Evolutionary conservation across 1,140 invertebrate species (phyloP), one percentile per base, ranked within the genome.

Genomic region (Macrosteles quadrilineatus): DNA sequence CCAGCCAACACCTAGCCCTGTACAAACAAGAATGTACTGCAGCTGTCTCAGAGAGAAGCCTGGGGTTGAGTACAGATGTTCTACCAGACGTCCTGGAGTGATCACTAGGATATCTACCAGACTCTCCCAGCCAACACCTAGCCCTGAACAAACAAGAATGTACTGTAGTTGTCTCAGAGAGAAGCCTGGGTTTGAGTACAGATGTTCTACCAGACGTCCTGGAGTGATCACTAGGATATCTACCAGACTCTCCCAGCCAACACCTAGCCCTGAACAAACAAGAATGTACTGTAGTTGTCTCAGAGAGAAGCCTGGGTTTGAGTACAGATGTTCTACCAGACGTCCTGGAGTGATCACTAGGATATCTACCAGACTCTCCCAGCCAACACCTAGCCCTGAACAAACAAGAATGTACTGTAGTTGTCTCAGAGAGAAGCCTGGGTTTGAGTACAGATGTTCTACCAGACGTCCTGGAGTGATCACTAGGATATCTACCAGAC

Each of bases 221-320:
- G 96, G 94, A 31, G 97, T 99, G 25, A 94, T 93, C 0, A 99
- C 88, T 32, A 99, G 82, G 74, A 99, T 95, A 79, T 99, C 96
- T 17, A 89, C 88, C 77, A 85, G 83, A 77, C 86, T 88, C 25
- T 73, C 71, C 32, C 70, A 73, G 2, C 71, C 72, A 19, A 30
- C 65, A 53, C 57, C 59, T 29, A 57, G 57, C 32, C 69, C 67
- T 69, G 17, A 19, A 30, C 1, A 32, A 40, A 36, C 32, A 36
- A 6, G 32, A 62, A 98, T 81, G 83, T 93, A 98, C 77, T 90
- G 85, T 0, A 99, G 83, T 75, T 88, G 78, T 73, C 87, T 84
- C 17, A 98, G 81, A 73, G 87, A 87, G 80, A 98, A 96, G n/a
- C 94, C 95, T 75, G 88, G 79, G 0, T 94, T 97, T 68, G 88